These are phyloP conservation scores for Elysia chlorotica DNA, from an alignment of 1,140 invertebrate species.

Conservation along the genomic window DNA sequence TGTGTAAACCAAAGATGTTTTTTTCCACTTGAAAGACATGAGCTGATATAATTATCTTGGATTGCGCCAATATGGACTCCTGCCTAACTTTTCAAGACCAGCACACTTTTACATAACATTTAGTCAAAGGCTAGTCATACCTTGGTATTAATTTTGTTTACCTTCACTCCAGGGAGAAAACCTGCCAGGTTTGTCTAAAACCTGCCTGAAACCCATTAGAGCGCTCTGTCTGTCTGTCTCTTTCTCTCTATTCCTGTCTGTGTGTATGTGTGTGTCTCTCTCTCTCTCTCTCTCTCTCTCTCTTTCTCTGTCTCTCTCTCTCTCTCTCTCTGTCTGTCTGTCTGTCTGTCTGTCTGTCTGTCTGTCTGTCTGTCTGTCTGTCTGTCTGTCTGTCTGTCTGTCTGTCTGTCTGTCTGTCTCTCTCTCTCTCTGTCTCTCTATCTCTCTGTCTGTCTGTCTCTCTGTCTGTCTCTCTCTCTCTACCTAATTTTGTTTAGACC, in stretches of 20 bases:
- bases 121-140: too few relatives aligned
- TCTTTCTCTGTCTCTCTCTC: neutral
- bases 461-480: neutral
- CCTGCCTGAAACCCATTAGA: too few relatives aligned
- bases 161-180: conserved; percentile 43
- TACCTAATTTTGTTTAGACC: too few relatives aligned
- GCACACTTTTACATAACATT: too few relatives aligned
- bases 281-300: neutral
- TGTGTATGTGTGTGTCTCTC: neutral
- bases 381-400: neutral
- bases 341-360: neutral
- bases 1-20: too few relatives aligned
- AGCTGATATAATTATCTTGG: too few relatives aligned
- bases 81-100: too few relatives aligned
- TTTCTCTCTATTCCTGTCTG: too few relatives aligned
- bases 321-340: neutral
- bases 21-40: too few relatives aligned
- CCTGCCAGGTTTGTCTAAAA: conserved; percentile 28
- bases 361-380: neutral
- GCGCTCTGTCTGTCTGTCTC: too few relatives aligned
- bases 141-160: too few relatives aligned
- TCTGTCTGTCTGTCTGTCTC: neutral
- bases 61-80: too few relatives aligned
- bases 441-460: neutral
- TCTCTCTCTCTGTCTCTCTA: neutral